A percentile compares a stretch with the other conserved stretches of the same genome.
Conservation (phyloP, 2,888 invertebrate species). For the Callimorpha dominula region DNA sequence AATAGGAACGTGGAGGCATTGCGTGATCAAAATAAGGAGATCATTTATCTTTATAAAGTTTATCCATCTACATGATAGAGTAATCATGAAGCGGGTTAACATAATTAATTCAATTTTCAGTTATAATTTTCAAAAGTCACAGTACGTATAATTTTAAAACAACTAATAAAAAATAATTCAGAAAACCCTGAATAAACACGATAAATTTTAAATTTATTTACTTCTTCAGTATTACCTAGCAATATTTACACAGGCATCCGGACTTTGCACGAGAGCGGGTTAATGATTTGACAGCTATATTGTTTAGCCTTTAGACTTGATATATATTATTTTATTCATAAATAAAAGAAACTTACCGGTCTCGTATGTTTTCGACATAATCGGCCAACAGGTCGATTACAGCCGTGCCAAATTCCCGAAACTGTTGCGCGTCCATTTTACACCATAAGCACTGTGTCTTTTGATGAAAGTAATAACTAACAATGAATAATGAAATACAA, state of each 20-base stretch:
- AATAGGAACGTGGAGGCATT: no score
- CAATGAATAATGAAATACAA: slow-evolving; percentile 1
- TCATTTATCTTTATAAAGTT: neutral
- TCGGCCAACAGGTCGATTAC: slow-evolving; percentile 96
- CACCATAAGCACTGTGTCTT: slow-evolving; percentile 52
- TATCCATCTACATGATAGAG: neutral
- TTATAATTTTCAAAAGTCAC: no score
- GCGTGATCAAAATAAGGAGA: no score
- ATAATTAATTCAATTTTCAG: no score
- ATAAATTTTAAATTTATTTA: neutral
- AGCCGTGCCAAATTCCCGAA: slow-evolving; percentile 94
- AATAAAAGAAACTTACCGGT: slow-evolving; percentile 84
- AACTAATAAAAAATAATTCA: neutral
- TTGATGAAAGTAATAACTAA: slow-evolving; percentile 28
- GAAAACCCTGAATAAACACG: neutral
- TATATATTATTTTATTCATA: no score
- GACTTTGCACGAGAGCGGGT: neutral
- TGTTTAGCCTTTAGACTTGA: neutral
- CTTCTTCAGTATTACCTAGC: neutral
- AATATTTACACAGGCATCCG: neutral
- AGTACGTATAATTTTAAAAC: neutral
- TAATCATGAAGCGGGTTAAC: neutral
- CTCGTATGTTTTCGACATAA: slow-evolving; percentile 94
- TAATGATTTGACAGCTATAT: neutral
- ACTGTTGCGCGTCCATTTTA: slow-evolving; percentile 91